A percentile compares a stretch with the other conserved stretches of the same genome.
phyloP scores from a whole-genome alignment of 2,888 invertebrate species.

The Rhagophthalmus giganteus region DNA sequence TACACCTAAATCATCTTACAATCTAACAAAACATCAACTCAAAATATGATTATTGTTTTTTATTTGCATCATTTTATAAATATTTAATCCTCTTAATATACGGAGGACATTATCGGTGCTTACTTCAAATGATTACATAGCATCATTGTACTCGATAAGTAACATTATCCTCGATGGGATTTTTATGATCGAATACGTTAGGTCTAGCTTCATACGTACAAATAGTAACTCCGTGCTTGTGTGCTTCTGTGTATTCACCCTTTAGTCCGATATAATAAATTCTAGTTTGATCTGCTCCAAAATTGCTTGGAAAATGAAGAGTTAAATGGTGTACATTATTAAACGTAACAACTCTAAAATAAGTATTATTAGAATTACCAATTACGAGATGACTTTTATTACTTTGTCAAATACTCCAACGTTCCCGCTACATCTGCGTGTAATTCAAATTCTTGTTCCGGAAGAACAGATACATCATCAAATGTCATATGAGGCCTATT shows the following conservation, averaged over 20 bases:
- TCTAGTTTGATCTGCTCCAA: constrained; percentile 80
- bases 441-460: constrained; percentile 91
- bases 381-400: constrained; percentile 33
- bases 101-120: no score
- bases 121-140: no score
- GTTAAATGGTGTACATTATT: constrained; percentile 86
- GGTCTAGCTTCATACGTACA: constrained; percentile 88
- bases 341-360: constrained; percentile 86
- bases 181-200: constrained; percentile 83
- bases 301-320: constrained; percentile 88
- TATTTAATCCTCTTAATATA: no score
- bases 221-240: constrained; percentile 87
- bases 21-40: no score
- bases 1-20: no score
- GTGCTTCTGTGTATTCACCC: constrained; percentile 87
- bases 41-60: no score
- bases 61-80: no score
- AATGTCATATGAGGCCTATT: constrained; percentile 94
- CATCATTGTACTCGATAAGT: constrained; percentile 63
- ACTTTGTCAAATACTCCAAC: constrained; percentile 91
- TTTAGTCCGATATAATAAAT: constrained; percentile 93
- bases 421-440: constrained; percentile 76
- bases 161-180: constrained; percentile 65
- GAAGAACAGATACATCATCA: constrained; percentile 73
- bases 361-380: neutral